phyloP scores from a whole-genome alignment of 2,797 vertebrate genomes.

The Potorous gilbertii region DNA sequence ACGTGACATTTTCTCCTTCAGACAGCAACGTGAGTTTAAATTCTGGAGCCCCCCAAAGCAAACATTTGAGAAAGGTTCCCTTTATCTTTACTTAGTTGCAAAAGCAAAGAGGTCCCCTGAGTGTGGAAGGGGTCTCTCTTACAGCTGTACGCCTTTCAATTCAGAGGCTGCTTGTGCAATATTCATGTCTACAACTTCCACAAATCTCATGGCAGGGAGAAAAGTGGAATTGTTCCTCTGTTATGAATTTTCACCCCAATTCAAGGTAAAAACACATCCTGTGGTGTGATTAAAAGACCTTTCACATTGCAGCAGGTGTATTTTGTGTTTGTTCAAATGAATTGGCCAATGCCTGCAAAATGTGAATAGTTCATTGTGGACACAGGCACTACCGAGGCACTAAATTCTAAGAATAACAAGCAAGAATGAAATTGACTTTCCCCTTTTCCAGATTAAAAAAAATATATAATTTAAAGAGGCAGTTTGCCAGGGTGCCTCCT shows the following conservation, averaged over 20 bases:
- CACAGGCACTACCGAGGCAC: background rate
- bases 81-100: background rate
- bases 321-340: slow-evolving; percentile 37
- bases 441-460: slow-evolving; percentile 26
- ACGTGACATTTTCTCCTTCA: background rate
- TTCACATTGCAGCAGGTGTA: background rate
- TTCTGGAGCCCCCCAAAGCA: background rate
- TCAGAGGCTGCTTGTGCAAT: slow-evolving; percentile 44
- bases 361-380: slow-evolving; percentile 26
- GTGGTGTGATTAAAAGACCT: background rate
- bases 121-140: background rate
- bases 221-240: slow-evolving; percentile 9
- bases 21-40: background rate
- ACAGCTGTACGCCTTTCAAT: slow-evolving; percentile 3
- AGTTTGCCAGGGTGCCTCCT: background rate
- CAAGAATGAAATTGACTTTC: slow-evolving; percentile 15
- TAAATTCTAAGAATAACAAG: slow-evolving; percentile 15
- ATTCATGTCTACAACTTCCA: background rate
- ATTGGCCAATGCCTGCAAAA: slow-evolving; percentile 26
- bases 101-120: background rate
- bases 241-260: slow-evolving; percentile 12
- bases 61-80: background rate
- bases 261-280: background rate
- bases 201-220: background rate
- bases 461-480: slow-evolving; percentile 26